Conservation (phyloP, 2,797 vertebrate genomes). For the Melanotaenia nigrans region DNA sequence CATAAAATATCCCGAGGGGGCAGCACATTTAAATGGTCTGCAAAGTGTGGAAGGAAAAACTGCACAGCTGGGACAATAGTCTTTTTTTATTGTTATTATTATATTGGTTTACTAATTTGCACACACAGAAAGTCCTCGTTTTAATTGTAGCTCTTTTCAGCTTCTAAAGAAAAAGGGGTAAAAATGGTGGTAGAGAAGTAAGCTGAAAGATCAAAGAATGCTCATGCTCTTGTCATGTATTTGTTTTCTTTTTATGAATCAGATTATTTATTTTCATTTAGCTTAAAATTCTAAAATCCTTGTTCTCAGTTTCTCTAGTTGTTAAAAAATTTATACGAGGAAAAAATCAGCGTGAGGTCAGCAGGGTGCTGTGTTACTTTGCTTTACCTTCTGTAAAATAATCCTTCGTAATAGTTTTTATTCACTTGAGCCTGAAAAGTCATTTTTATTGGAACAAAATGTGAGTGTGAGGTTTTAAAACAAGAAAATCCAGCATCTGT, state of each 20-base stretch:
- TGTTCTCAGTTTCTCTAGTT: not conserved
- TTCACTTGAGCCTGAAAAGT: constrained; percentile 58
- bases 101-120: constrained; percentile 2
- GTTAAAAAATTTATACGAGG: constrained; percentile 7
- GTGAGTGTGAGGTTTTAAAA: constrained; percentile 33
- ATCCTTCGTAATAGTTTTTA: constrained; percentile 42
- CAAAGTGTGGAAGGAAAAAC: constrained; percentile 9
- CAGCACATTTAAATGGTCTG: constrained; percentile 34
- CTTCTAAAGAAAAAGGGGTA: not conserved
- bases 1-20: constrained; percentile 55
- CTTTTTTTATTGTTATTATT: constrained; percentile 13
- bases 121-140: not conserved
- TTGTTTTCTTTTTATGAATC: not conserved
- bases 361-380: constrained; percentile 7
- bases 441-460: constrained; percentile 45
- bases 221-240: not conserved
- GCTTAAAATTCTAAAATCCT: not conserved
- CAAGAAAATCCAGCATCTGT: constrained; percentile 50
- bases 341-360: constrained; percentile 1
- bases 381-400: constrained; percentile 24
- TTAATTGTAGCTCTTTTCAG: not conserved
- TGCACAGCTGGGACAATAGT: constrained; percentile 33
- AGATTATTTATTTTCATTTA: not conserved
- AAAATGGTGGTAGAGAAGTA: not conserved
- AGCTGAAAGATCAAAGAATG: not conserved